Evolutionary conservation across 2,797 vertebrate genomes (phyloP), one percentile per base, ranked within the genome.

Genomic region (Cichlasoma orientale): DNA sequence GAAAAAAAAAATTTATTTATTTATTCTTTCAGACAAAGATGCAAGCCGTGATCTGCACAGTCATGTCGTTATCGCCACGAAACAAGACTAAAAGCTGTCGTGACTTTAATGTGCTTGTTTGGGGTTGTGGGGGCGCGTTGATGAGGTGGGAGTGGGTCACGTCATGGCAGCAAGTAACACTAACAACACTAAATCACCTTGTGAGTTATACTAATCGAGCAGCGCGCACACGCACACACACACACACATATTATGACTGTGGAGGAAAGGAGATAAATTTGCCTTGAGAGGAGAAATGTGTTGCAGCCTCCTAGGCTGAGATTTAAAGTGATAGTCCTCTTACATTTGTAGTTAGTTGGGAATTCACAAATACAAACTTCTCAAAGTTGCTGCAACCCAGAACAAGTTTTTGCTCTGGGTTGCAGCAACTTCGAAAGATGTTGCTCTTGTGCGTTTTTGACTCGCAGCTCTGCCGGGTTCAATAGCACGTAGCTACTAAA

Each of bases 151-250:
- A 89, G 86, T 23, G 33, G 86, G 89, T 86, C 88, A n/a, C 82
- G 91, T 93, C 90, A 78, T 75, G 86, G 77, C 77, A 41, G 90
- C 75, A 86, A 91, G 79, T 81, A 91, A 94, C 88, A 90, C 84
- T 78, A 90, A 90, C 89, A 90, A 70, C 89, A 83, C 66, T 94
- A 93, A 94, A 94, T 95, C 93, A 93, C 87, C 79, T 68, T 79
- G 73, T 72, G 90, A 92, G 86, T 86, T 91, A 89, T 92, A 92
- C 88, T 83, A 84, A 89, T 92, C 88, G 79, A 88, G 86, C 80
- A 25, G 16, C 78, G 82, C 61, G 88, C 71, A 80, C 50, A 72
- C n/a, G n/a, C 36, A 63, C 29, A 80, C 59, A 79, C 36, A 75
- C 50, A 90, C 44, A 86, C 72, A 80, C 53, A 72, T 54, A 75